phyloP scores from a whole-genome alignment of 2,797 vertebrate species.

The Spondyliosoma cantharus region DNA sequence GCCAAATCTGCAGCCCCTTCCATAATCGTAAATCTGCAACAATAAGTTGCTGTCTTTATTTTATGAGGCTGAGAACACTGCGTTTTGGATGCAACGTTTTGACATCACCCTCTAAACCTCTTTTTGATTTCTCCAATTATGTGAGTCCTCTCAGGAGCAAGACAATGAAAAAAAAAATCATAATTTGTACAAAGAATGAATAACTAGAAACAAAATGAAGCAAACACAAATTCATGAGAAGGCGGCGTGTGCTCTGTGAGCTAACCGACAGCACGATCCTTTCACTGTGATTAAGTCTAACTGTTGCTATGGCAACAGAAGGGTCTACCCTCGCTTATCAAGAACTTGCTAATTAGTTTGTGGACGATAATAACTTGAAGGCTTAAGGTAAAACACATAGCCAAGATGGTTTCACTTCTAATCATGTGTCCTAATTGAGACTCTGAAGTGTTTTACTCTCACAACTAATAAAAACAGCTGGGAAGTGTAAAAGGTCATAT shows the following conservation, averaged over 20 bases:
- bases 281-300: slow-evolving; percentile 61
- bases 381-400: slow-evolving; percentile 76
- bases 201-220: slow-evolving; percentile 41
- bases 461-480: slow-evolving; percentile 49
- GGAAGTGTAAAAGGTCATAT: slow-evolving; percentile 33
- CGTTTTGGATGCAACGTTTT: background rate
- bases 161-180: slow-evolving; percentile 6
- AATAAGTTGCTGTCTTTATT: slow-evolving; percentile 24
- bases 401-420: slow-evolving; percentile 67
- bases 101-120: slow-evolving; percentile 22
- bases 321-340: slow-evolving; percentile 69
- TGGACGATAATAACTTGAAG: slow-evolving; percentile 77
- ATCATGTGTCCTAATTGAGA: slow-evolving; percentile 74
- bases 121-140: slow-evolving; percentile 39
- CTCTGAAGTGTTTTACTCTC: slow-evolving; percentile 54
- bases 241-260: slow-evolving; percentile 17
- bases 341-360: slow-evolving; percentile 80
- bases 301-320: slow-evolving; percentile 75
- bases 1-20: slow-evolving; percentile 22
- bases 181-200: slow-evolving; percentile 7
- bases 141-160: background rate
- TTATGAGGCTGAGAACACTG: background rate
- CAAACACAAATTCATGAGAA: slow-evolving; percentile 39
- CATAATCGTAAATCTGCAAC: slow-evolving; percentile 18
- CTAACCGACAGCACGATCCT: slow-evolving; percentile 51